phyloP scores from a whole-genome alignment of 1,140 invertebrate genomes.

The Bombus fervidus region DNA sequence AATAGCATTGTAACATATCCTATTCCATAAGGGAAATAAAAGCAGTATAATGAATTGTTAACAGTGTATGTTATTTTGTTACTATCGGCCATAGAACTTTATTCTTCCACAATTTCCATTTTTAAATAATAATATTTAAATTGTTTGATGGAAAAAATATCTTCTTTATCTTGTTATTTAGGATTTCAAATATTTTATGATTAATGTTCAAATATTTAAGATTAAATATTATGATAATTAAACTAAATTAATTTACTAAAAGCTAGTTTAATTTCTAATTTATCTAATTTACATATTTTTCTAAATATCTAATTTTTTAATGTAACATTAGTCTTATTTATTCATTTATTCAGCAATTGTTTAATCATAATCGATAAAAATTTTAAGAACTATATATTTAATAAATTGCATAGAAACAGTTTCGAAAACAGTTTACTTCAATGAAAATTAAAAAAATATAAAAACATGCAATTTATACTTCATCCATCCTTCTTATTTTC shows the following conservation, averaged over 20 bases:
- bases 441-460: background rate
- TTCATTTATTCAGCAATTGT: background rate
- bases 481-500: background rate
- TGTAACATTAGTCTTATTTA: background rate
- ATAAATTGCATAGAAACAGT: background rate
- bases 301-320: background rate
- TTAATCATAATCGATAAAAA: background rate
- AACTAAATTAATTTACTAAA: too few species aligned
- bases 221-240: too few species aligned
- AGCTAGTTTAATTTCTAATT: too few species aligned
- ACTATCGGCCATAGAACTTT: background rate
- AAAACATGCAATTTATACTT: background rate
- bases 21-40: background rate
- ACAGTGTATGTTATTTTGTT: conserved; percentile 6
- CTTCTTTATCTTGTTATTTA: background rate
- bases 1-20: background rate
- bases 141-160: background rate
- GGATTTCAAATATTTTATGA: background rate
- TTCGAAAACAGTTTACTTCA: background rate
- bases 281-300: background rate
- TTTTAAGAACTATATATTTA: background rate
- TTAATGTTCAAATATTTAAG: too few species aligned
- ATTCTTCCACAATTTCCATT: background rate
- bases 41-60: background rate
- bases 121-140: background rate